These are phyloP conservation scores for Urocyon cinereoargenteus DNA, from an alignment of 2,797 vertebrate species.

Conservation along the genomic window DNA sequence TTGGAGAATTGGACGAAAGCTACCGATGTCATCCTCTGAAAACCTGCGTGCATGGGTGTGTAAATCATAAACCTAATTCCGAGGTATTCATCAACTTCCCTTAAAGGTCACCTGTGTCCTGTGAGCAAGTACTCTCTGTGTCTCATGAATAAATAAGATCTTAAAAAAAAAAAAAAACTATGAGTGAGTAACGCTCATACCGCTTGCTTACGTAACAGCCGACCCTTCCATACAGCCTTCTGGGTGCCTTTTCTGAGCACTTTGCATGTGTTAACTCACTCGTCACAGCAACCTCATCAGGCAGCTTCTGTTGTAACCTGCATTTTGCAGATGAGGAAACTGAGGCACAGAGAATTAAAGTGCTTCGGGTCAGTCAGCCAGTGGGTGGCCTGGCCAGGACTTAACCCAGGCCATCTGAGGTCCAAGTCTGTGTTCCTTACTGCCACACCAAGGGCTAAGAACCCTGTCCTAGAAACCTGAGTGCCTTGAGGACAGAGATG, in stretches of 20 bases:
- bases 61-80: not conserved
- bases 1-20: not conserved
- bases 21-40: not conserved
- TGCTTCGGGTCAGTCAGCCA: not conserved
- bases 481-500: not conserved
- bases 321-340: not conserved
- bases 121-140: not conserved
- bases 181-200: not conserved
- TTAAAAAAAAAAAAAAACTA: not conserved
- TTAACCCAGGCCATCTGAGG: not conserved
- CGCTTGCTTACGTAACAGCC: not conserved
- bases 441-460: not conserved
- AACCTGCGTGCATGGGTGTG: fast-evolving
- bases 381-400: not conserved
- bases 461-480: not conserved
- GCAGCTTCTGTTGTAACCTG: not conserved
- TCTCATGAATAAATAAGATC: too few species aligned
- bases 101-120: not conserved
- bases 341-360: not conserved
- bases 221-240: fast-evolving
- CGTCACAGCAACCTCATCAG: not conserved
- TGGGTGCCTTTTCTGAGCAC: fast-evolving
- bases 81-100: not conserved
- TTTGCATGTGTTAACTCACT: not conserved
- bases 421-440: not conserved